A percentile compares a stretch with the other conserved stretches of the same genome.
Conservation (phyloP, 2,888 invertebrate genomes). For the Zeuzera pyrina region DNA sequence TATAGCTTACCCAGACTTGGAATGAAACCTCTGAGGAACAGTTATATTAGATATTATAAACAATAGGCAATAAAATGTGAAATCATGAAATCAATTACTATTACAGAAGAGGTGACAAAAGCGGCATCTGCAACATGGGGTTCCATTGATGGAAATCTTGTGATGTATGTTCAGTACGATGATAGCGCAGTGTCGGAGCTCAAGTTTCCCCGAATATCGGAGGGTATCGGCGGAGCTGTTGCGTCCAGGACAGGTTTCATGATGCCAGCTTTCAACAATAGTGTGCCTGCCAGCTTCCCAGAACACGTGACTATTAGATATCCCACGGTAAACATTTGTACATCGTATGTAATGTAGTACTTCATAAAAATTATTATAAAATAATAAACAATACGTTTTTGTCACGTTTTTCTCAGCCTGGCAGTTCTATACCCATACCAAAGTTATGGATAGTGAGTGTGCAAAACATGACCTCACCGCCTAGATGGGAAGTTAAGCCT, state of each 20-base stretch:
- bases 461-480: conserved; percentile 76
- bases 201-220: conserved; percentile 87
- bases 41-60: too few species aligned
- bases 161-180: conserved; percentile 91
- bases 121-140: conserved; percentile 90
- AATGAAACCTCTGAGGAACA: too few species aligned
- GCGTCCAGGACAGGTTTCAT: conserved; percentile 69
- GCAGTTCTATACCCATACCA: conserved; percentile 88
- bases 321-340: conserved; percentile 79
- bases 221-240: conserved; percentile 75
- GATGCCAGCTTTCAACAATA: conserved; percentile 47
- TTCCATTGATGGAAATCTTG: conserved; percentile 83
- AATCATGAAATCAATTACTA: too few species aligned
- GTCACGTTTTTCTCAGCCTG: conserved; percentile 72
- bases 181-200: conserved; percentile 84
- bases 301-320: conserved; percentile 85
- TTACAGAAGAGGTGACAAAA: conserved; percentile 89
- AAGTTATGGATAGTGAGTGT: conserved; percentile 87
- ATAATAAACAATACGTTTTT: not conserved
- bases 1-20: too few species aligned
- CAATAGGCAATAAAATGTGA: too few species aligned
- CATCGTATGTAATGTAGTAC: not conserved
- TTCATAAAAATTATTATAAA: not conserved
- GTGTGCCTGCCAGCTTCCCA: conserved; percentile 80
- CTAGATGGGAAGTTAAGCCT: conserved; percentile 79